Conservation (phyloP, 2,888 invertebrate genomes). For the Cataglyphis cursor region DNA sequence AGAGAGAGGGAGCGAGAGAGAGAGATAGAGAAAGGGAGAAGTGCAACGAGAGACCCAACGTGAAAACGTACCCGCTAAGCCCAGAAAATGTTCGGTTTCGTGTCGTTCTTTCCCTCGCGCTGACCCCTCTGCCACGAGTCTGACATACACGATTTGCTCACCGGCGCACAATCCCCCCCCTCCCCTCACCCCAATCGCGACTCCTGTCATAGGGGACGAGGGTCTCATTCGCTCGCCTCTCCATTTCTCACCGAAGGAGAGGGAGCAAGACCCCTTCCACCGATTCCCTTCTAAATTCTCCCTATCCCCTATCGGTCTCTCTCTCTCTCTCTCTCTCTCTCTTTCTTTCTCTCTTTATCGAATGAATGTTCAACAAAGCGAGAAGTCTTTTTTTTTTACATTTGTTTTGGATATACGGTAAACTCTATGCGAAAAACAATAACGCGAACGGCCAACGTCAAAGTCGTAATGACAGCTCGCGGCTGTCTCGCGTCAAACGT, state of each 20-base stretch:
- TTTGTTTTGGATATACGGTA: constrained; percentile 1
- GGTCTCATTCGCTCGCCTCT: constrained; percentile 29
- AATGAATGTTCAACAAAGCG: constrained; percentile 30
- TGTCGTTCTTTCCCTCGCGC: constrained; percentile 85
- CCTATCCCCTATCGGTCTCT: background rate
- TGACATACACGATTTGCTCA: constrained; percentile 81
- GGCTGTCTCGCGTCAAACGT: background rate
- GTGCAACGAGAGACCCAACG: constrained; percentile 60
- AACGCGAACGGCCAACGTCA: background rate
- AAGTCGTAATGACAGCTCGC: background rate
- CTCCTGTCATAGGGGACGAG: constrained; percentile 8
- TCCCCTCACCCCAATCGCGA: constrained; percentile 31
- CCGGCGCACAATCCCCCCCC: constrained; percentile 77
- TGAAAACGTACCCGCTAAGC: constrained; percentile 84
- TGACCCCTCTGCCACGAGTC: constrained; percentile 86
- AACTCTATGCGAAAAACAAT: background rate
- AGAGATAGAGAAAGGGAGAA: constrained; percentile 6
- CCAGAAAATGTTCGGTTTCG: constrained; percentile 83
- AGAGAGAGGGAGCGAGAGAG: constrained; percentile 2
- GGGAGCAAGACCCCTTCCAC: constrained; percentile 25
- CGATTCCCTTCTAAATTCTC: constrained; percentile 25
- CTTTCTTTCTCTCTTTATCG: constrained; percentile 19
- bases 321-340: constrained; percentile 26
- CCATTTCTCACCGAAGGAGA: background rate
- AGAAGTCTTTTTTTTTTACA: background rate